A percentile compares a stretch with the other conserved stretches of the same genome.
Evolutionary conservation across 2,797 vertebrate species (phyloP).

Genomic region (Falco naumanni): DNA sequence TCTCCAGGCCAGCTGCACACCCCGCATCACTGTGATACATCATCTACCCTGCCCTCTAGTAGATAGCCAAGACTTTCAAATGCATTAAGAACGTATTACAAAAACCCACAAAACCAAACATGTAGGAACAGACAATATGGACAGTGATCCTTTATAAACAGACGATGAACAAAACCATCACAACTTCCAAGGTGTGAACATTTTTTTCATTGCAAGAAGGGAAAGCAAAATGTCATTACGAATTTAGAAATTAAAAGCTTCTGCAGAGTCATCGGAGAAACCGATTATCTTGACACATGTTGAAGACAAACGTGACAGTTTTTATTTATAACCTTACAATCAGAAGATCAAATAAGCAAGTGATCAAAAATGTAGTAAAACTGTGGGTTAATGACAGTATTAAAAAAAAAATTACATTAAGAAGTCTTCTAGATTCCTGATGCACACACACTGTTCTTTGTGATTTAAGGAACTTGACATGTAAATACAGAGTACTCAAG

Average conservation of each 20-base stretch:
- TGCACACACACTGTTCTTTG: neutral
- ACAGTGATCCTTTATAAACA: neutral
- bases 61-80: neutral
- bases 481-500: neutral
- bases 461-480: neutral
- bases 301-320: neutral
- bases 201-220: neutral
- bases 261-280: neutral
- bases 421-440: neutral
- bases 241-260: neutral
- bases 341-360: neutral
- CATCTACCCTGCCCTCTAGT: too few species aligned
- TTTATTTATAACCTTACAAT: neutral
- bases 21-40: neutral
- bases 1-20: neutral
- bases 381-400: neutral
- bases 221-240: neutral
- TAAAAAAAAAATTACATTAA: neutral
- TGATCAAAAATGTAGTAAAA: neutral
- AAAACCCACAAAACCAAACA: neutral
- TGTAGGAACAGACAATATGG: neutral
- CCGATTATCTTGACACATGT: neutral
- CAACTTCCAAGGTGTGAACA: neutral
- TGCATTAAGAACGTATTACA: neutral
- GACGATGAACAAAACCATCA: neutral